Evolutionary conservation across 2,113 vertebrate species (phyloP), one percentile per base, ranked within the genome.

Genomic region (Sylvicapra grimmia): DNA sequence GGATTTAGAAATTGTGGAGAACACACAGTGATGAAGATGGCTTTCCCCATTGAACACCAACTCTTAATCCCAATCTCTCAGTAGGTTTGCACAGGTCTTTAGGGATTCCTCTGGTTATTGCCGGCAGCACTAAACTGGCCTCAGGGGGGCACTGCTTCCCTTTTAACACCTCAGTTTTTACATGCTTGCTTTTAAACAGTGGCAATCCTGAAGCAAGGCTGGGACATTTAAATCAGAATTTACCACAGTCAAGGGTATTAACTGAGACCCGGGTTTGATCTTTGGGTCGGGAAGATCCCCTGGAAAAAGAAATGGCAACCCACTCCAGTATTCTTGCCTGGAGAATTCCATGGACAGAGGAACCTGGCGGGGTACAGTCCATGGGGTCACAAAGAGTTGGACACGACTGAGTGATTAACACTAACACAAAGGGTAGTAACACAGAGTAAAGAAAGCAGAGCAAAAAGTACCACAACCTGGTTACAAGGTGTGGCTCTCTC

Each of bases 141-240:
- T 97, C 84, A 27, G n/a, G 59, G 75, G 56, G 88, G 79, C 94
- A 91, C 84, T 89, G 79, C 44, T 96, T 54, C 25, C 51, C 72
- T 77, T 93, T 90, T 21, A 84, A 91, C 75, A 36, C 36, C 19
- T 65, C 25, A 3, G 77, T 33, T 68, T 92, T 79, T 31, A 80
- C 13, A 27, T 6, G 6, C 27, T 90, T 61, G 18, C 56, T 68
- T 94, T 84, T 49, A 54, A 89, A 53, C 77, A 47, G 68, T 21
- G 63, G 36, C 33, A n/a, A 51, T 54, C 77, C 59, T 36, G n/a
- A 86, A 51, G 36, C 87, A 80, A 79, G 53, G 25, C 56, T 93
- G 72, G 36, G 33, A 84, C 12, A 58, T 63, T 89, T 85, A 29
- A 54, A 49, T 47, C 25, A 80, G 58, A 49, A 92, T 54, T 40